Conservation (phyloP, 1,140 invertebrate species). For the Drosophila funebris region DNA sequence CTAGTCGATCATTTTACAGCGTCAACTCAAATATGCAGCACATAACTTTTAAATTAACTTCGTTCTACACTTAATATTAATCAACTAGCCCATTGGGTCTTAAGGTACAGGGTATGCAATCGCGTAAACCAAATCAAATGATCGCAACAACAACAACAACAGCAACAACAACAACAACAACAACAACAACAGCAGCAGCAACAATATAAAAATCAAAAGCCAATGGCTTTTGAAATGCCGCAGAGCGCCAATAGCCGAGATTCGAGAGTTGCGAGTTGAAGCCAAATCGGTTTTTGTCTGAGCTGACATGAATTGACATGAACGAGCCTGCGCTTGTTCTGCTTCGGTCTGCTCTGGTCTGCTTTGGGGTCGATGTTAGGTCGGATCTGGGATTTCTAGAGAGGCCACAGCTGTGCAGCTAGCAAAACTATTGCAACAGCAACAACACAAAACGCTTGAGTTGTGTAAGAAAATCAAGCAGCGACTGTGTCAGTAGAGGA, state of each 20-base stretch:
- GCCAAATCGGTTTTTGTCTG: constrained; percentile 43
- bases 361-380: constrained; percentile 8
- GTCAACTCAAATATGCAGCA: too few relatives aligned
- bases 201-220: constrained; percentile 35
- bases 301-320: constrained; percentile 52
- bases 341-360: background rate
- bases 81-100: background rate
- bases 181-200: constrained; percentile 8
- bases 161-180: constrained; percentile 4
- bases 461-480: constrained; percentile 34
- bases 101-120: constrained; percentile 17
- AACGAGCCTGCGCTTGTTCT: constrained; percentile 10
- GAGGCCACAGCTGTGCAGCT: constrained; percentile 27
- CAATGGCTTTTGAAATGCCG: constrained; percentile 35
- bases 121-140: constrained; percentile 27
- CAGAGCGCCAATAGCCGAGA: background rate
- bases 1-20: background rate
- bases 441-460: constrained; percentile 14
- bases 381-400: constrained; percentile 14
- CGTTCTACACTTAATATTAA: too few relatives aligned
- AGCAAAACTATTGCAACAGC: constrained; percentile 6
- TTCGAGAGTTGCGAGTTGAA: background rate
- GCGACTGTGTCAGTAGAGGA: background rate
- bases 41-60: too few relatives aligned
- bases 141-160: constrained; percentile 14